A percentile compares a stretch with the other conserved stretches of the same genome.
phyloP scores from a whole-genome alignment of 64 coral and sea anemone species.

The Actinia tenebrosa region DNA sequence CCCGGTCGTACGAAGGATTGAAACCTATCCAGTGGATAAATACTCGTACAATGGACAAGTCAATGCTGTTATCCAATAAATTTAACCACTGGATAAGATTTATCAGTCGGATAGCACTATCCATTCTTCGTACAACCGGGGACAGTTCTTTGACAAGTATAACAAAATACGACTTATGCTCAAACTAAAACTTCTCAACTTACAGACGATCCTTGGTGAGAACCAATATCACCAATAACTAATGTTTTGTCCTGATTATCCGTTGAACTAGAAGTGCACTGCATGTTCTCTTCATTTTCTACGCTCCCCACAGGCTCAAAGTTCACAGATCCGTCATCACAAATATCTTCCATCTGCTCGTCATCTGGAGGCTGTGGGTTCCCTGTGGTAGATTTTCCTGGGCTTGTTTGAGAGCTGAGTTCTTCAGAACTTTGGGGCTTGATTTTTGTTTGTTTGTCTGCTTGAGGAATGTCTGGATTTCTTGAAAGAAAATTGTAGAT shows the following conservation, averaged over 20 bases:
- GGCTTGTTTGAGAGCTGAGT: not conserved
- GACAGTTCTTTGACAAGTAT: too few species aligned
- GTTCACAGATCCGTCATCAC: not conserved
- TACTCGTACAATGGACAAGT: too few species aligned
- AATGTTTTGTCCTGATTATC: not conserved
- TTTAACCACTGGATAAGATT: too few species aligned
- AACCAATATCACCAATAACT: not conserved
- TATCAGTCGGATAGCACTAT: too few species aligned
- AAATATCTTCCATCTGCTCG: not conserved
- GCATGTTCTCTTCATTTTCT: not conserved
- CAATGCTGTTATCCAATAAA: too few species aligned
- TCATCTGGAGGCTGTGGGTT: not conserved
- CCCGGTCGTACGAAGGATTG: too few species aligned
- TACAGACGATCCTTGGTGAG: not conserved
- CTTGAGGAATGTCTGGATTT: not conserved
- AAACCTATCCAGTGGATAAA: too few species aligned
- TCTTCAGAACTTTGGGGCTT: not conserved
- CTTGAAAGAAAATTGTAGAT: not conserved
- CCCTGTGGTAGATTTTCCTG: not conserved
- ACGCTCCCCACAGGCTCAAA: not conserved
- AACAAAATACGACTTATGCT: too few species aligned
- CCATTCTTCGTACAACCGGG: too few species aligned
- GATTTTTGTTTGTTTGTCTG: not conserved
- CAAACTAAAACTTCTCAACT: not conserved
- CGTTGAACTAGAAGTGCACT: not conserved